Percentiles rank a stretch among this genome's conserved stretches.
phyloP scores from a whole-genome alignment of 2,888 invertebrate species.

The Stegophylla sp. region DNA sequence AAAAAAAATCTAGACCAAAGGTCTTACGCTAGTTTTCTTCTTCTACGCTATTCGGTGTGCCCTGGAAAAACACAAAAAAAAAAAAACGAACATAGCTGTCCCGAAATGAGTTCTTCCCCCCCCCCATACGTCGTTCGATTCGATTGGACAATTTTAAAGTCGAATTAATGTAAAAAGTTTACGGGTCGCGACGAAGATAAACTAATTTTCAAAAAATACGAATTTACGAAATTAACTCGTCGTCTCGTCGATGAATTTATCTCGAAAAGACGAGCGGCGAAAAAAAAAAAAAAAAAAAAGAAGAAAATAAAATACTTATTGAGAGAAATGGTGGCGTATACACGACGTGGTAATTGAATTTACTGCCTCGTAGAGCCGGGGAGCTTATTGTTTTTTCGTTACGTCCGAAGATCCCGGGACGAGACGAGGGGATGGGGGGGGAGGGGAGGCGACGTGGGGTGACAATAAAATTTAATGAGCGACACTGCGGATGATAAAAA shows the following conservation, averaged over 20 bases:
- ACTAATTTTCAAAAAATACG: constrained; percentile 9
- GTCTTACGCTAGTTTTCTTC: background rate
- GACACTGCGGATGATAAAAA: constrained; percentile 34
- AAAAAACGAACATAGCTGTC: too few relatives aligned
- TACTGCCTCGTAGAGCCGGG: constrained; percentile 16
- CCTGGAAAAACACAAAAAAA: background rate
- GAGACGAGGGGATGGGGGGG: background rate
- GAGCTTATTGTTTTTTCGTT: constrained; percentile 46
- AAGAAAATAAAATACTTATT: constrained; percentile 38
- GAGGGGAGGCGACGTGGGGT: too few relatives aligned
- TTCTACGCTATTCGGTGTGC: background rate
- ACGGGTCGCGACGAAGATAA: background rate
- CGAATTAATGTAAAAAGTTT: constrained; percentile 27
- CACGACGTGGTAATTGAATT: constrained; percentile 44
- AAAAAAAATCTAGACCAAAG: background rate
- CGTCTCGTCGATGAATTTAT: background rate
- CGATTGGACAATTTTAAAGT: constrained; percentile 3
- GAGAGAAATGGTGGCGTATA: constrained; percentile 27
- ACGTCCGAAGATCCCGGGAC: background rate
- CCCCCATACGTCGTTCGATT: too few relatives aligned
- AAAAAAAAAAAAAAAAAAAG: too few relatives aligned
- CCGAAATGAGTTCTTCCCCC: background rate
- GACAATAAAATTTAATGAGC: constrained; percentile 49
- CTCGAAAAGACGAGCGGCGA: constrained; percentile 27
- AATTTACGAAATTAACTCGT: constrained; percentile 31